Conservation (phyloP, 2,797 vertebrate species). For the Coreius guichenoti region DNA sequence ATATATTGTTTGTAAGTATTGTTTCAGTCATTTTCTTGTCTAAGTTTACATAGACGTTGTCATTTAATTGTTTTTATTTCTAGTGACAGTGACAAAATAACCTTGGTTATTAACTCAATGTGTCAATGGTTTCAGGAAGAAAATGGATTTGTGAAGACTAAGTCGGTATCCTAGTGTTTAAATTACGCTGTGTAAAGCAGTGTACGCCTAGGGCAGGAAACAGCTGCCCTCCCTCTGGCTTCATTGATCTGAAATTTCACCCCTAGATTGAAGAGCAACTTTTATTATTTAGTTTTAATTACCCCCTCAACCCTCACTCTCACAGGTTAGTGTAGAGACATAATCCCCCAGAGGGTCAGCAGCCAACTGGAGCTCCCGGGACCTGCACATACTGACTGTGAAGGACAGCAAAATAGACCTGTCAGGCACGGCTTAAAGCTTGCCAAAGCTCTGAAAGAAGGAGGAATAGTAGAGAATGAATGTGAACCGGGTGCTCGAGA, state of each 20-base stretch:
- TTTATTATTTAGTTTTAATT: constrained; percentile 87
- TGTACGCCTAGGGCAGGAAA: constrained; percentile 71
- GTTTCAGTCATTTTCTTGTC: constrained; percentile 17
- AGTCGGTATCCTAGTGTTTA: constrained; percentile 70
- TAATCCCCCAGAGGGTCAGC: constrained; percentile 73
- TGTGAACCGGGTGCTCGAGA: constrained; percentile 22
- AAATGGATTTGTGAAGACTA: constrained; percentile 68
- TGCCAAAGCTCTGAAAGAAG: constrained; percentile 45
- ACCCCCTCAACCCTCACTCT: constrained; percentile 82
- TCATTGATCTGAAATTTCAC: constrained; percentile 78
- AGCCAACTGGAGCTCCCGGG: constrained; percentile 70
- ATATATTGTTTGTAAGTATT: not conserved
- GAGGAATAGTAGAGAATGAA: constrained; percentile 35
- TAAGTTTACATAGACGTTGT: not conserved
- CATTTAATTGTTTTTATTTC: constrained; percentile 1
- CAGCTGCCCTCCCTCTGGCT: constrained; percentile 70
- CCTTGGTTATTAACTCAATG: constrained; percentile 16
- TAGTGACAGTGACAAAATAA: constrained; percentile 29
- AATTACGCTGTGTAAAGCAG: constrained; percentile 70
- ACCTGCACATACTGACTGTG: constrained; percentile 67
- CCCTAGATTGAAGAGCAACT: constrained; percentile 67
- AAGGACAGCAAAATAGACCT: constrained; percentile 65
- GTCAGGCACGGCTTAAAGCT: constrained; percentile 53
- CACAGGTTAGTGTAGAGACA: constrained; percentile 79
- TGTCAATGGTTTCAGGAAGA: constrained; percentile 30